Evolutionary conservation across 2,888 invertebrate species (phyloP), one percentile per base, ranked within the genome.

Genomic region (Melangyna quadrimaculata): DNA sequence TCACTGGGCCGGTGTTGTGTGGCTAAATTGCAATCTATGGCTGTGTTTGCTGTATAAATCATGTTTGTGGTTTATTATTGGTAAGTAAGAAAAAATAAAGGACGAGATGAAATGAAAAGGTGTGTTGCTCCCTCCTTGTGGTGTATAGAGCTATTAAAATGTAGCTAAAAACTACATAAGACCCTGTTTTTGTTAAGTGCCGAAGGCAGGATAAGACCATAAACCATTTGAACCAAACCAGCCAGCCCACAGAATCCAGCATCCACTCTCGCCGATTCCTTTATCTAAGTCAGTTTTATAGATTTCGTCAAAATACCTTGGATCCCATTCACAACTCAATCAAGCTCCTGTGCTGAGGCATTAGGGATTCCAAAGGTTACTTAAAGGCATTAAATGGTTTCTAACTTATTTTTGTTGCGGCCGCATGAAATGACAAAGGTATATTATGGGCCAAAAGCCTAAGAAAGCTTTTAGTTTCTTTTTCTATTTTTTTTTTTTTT

Each of bases 41-140:
- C 51, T 59, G 22, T 59, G 24, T 78, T 55, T 69, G 61, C n/a
- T 17, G 71, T 61, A 72, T 84, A 84, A 84, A 84, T 84, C 80
- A 77, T 84, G 67, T 69, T 72, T 51, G 80, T 27, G 79, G 72
- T 80, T 84, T 71, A 80, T 84, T 84, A 45, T 45, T 65, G 78
- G 69, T 12, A n/a, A n/a, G n/a, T n/a, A n/a, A n/a, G n/a, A n/a
- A n/a, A n/a, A n/a, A 37, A 63, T 48, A 45, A 48, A 45, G 19
- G 17, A 29, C 63, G 24, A 67, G 22, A 51, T 59, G 35, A 67
- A 24, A 51, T 51, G 53, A 29, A 77, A 84, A 84, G 75, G 80
- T 83, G 80, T 83, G 70, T 53, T 70, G 48, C 48, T 74, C 7
- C 17, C 32, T 70, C 8, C 55, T 17, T 40, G 37, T 51, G 3